Evolutionary conservation across 2,888 invertebrate species (phyloP), one percentile per base, ranked within the genome.

Genomic region (Macrosiphum euphorbiae): DNA sequence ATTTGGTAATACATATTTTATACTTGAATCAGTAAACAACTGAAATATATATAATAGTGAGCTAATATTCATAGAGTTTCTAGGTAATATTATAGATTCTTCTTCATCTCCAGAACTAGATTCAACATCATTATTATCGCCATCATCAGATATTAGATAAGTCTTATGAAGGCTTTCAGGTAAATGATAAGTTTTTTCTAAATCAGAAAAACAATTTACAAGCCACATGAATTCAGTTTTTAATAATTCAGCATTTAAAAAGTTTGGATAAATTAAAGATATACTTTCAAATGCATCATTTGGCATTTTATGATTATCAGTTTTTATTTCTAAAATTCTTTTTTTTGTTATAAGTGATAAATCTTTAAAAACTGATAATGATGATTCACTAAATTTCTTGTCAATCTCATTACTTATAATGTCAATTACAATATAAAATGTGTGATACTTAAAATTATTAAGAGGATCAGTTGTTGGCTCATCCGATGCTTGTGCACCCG

Each of bases 291-390:
- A 85, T 26, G 26, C 85, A 85, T 88, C 88, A 88, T n/a, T n/a
- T 52, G 88, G 35, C 35, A 88, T 20, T 88, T 88, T 85, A 52
- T 88, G 52, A 55, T 16, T 52, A 16, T 88, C 35, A n/a, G 52
- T 52, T 88, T 88, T 88, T 88, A 88, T 88, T 88, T 88, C 88
- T 88, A 88, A 88, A 88, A 88, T 88, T 24, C 52, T 52, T 88
- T 55, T 88, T 88, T 88, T 88, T 35, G 88, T 55, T 24, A 88
- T 88, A 52, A 85, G 84, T 41, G 84, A 85, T 85, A 85, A 85
- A 85, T 85, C 41, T 85, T 85, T 85, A 85, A 85, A 88, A 35
- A 52, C 52, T 28, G 88, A 88, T 55, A 88, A 35, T 35, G 88
- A 52, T 28, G 28, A 28, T n/a, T 52, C 35, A 24, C 52, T 52